Evolutionary conservation across 2,113 vertebrate species (phyloP).

Genomic region (Pygoscelis antarcticus): DNA sequence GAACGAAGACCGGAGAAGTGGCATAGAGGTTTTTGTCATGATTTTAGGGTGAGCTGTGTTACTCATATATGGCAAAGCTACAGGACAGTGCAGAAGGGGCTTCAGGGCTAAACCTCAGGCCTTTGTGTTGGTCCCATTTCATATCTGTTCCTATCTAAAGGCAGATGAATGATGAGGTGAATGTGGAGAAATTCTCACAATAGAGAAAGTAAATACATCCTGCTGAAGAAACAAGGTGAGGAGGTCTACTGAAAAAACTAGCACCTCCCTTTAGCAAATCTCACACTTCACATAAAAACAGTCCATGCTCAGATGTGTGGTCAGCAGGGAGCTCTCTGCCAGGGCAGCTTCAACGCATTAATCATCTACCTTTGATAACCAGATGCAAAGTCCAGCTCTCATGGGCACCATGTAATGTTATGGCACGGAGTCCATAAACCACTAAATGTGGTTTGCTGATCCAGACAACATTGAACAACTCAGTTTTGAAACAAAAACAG

Average conservation of each 20-base stretch:
- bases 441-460: not conserved
- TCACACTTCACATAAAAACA: constrained; percentile 11
- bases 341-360: not conserved
- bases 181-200: not conserved
- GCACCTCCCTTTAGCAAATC: not conserved
- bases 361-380: not conserved
- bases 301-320: not conserved
- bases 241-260: not conserved
- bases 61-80: not conserved
- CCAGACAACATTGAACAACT: not conserved
- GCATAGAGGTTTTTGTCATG: not conserved
- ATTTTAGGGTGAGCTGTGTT: not conserved
- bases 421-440: not conserved
- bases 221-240: not conserved
- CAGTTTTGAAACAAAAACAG: not conserved
- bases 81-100: not conserved
- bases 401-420: not conserved
- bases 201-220: not conserved
- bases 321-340: not conserved
- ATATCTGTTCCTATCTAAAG: not conserved
- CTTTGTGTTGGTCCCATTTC: not conserved
- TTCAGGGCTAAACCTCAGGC: not conserved
- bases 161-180: not conserved
- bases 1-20: not conserved
- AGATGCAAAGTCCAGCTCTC: not conserved